Percentiles rank a stretch among this genome's conserved stretches.
These are phyloP conservation scores for Falcunculus frontatus DNA, from an alignment of 2,113 vertebrate species.

Conservation along the genomic window DNA sequence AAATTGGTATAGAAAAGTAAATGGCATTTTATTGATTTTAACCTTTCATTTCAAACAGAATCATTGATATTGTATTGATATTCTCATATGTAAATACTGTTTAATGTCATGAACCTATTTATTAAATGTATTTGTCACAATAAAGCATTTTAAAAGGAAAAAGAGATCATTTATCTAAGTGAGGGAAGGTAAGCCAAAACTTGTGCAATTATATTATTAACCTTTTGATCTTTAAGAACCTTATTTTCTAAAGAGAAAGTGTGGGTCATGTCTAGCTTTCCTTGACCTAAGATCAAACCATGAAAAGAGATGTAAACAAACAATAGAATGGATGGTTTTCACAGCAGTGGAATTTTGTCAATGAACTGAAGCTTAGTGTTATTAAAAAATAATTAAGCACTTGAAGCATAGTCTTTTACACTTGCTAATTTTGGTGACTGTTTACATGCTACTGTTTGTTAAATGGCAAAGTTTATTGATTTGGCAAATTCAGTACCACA, in stretches of 20 bases:
- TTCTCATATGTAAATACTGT: not conserved
- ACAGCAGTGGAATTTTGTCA: constrained; percentile 12
- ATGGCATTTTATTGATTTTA: constrained; percentile 9
- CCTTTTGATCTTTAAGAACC: not conserved
- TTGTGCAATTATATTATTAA: not conserved
- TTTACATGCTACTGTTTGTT: constrained; percentile 88
- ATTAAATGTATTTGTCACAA: not conserved
- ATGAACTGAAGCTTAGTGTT: constrained; percentile 62
- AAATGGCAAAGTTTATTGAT: constrained; percentile 91
- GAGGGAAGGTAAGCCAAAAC: not conserved
- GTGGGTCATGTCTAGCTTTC: not conserved
- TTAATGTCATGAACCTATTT: not conserved
- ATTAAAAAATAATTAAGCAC: constrained; percentile 81
- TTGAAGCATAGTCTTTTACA: constrained; percentile 45
- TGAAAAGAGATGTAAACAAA: not conserved
- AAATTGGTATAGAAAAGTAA: not conserved
- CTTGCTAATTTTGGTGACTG: constrained; percentile 79
- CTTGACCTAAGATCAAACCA: not conserved
- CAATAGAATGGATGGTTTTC: not conserved
- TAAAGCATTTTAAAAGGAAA: not conserved
- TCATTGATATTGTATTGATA: not conserved
- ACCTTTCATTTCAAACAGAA: not conserved
- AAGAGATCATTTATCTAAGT: not conserved
- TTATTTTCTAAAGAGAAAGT: not conserved
- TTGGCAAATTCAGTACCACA: constrained; percentile 83